These are phyloP conservation scores for Emys orbicularis DNA, from an alignment of 2,797 vertebrate species.

Conservation along the genomic window DNA sequence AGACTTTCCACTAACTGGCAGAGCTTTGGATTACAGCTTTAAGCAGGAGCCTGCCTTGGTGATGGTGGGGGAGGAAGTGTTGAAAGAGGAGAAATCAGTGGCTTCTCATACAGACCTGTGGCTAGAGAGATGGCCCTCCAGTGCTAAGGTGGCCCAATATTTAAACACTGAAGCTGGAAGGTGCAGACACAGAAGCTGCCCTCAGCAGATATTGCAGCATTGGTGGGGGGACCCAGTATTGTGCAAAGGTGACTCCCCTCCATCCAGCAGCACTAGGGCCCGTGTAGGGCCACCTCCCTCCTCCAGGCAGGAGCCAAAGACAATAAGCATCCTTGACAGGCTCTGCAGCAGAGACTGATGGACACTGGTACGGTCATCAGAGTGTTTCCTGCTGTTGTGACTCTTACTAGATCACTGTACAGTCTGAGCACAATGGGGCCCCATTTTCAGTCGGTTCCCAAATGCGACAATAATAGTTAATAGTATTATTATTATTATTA, in stretches of 20 bases:
- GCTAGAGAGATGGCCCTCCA: background rate
- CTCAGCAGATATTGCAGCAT: background rate
- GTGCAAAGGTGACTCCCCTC: background rate
- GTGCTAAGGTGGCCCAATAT: too few species aligned
- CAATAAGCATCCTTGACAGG: too few species aligned
- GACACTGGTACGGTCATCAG: background rate
- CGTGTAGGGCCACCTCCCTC: too few species aligned
- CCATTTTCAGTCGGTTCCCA: background rate
- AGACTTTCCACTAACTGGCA: background rate
- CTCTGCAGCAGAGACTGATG: background rate
- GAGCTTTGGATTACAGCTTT: background rate
- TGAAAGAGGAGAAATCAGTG: background rate
- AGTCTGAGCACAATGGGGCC: background rate
- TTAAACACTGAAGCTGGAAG: background rate
- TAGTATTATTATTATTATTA: too few species aligned
- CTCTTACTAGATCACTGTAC: rapidly evolving
- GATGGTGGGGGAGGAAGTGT: background rate
- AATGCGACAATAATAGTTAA: background rate
- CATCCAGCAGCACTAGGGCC: background rate
- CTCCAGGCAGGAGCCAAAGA: background rate
- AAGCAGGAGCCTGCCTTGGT: background rate
- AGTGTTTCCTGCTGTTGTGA: background rate
- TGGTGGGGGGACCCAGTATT: background rate
- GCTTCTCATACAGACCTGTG: background rate
- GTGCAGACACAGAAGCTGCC: background rate